Evolutionary conservation across 2,888 invertebrate species (phyloP), one percentile per base, ranked within the genome.

Genomic region (Agrotis puta): DNA sequence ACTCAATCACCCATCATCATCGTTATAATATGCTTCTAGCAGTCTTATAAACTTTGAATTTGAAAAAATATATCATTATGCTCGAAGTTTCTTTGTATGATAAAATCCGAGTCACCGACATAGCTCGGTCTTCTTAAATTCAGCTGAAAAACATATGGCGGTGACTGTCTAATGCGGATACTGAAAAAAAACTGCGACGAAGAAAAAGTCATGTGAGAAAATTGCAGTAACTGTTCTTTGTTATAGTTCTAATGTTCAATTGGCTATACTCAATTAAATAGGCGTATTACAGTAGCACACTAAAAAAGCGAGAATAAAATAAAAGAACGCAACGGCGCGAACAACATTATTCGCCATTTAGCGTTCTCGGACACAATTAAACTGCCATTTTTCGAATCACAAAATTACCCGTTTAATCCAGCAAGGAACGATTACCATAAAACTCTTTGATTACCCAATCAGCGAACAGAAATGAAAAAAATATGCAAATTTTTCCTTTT

Each of bases 361-460:
- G 56, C 66, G 74, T 62, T 77, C 62, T 39, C 70, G 64, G 51
- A 68, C 70, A 70, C 64, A 80, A 80, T 80, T 77, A 81, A 70
- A 72, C 53, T 53, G 82, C 64, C 73, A 77, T 73, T 73, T 80
- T 79, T 82, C 39, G 66, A 69, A 70, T 73, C 63, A 62, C 74
- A 79, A 65, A 82, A 79, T 73, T 50, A 69, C 64, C 77, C 73
- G 59, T 77, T 82, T 79, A 77, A 82, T 68, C 77, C 70, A 61
- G 62, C 64, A 79, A 77, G 79, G 43, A 79, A 14, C 63, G 58
- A 78, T 83, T 82, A 83, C 74, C 78, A 83, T 80, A 77, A 80
- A 80, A 54, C 74, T 69, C 76, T 82, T 82, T 83, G 74, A 83
- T 83, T 77, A 74, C 74, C 83, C 79, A 78, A 81, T 81, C 67